Base-by-base conservation (phyloP, 92 coral and sea anemone species). In the Phymanthus crucifer region DNA sequence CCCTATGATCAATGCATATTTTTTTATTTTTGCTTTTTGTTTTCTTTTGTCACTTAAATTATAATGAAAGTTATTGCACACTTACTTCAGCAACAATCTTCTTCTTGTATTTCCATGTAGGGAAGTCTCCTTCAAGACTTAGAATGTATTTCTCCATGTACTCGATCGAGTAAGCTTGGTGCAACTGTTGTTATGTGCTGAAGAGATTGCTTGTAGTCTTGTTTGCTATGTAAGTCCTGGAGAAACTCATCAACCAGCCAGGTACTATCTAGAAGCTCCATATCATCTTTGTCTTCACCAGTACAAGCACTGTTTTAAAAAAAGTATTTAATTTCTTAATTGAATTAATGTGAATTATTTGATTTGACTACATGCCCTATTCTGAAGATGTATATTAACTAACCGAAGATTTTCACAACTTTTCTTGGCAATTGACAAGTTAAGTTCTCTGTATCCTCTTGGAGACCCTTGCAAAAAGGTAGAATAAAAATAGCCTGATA, bases 351-450 rank as follows among this genome's bases (percentile, higher is more conserved):
- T 6, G 43, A 38, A 4, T 4, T 10, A 38, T 38, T 48, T 48
- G 19, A 48, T 48, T 48, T 48, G 10, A 3, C 10, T 48, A 12
- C n/a, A 10, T 18, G n/a, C n/a, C 18, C n/a, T 48, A 12, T 3
- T 48, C 18, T 48, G 16, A 12, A 48, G 16, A 6, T 6, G 61
- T 23, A 11, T 43, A 43, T 52, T 18, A 18, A 61, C 74, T 5
- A 52, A 81, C 83, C 83, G 81, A 56, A 86, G 78, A 45, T 81
- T 87, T 78, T 77, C 75, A 48, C 83, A 81, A 78, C 86, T 82
- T 26, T 87, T 77, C 45, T 76, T 78, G 65, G 79, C 81, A 61
- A 80, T 57, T 86, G 83, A 81, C 75, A 77, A 56, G 38, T 87
- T 70, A 85, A 78, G 73, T 8, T 82, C 46, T 46, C 70, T 38